A percentile compares a stretch with the other conserved stretches of the same genome.
phyloP scores from a whole-genome alignment of 2,113 vertebrate genomes.

The Coreoperca whiteheadi region DNA sequence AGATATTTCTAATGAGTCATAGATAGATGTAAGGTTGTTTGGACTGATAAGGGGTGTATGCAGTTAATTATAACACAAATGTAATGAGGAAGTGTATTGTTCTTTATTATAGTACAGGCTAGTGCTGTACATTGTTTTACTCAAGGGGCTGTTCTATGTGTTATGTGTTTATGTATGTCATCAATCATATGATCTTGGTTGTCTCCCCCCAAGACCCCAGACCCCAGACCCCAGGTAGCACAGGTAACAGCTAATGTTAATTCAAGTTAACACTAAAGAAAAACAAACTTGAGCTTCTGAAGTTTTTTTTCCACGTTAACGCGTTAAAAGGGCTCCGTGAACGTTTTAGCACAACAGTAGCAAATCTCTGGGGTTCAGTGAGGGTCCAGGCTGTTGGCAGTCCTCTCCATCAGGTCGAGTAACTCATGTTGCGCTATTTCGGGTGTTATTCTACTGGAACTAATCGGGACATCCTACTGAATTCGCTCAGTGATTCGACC shows the following conservation, averaged over 20 bases:
- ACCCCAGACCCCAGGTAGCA: too few species aligned
- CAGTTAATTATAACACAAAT: neutral
- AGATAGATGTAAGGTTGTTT: neutral
- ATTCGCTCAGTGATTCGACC: constrained; percentile 38
- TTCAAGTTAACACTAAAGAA: neutral
- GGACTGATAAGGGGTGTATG: neutral
- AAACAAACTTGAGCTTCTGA: neutral
- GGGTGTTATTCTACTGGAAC: constrained; percentile 59
- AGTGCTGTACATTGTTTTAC: neutral
- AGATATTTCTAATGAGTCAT: neutral
- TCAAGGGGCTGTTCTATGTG: neutral
- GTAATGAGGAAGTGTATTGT: neutral
- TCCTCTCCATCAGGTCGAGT: constrained; percentile 25
- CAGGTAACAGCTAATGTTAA: neutral
- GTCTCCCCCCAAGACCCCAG: neutral
- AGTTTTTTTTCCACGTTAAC: neutral
- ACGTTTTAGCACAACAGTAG: neutral
- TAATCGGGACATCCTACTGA: constrained; percentile 44
- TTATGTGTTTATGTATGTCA: neutral
- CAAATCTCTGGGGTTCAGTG: neutral
- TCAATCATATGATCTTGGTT: neutral
- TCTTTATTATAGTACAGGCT: neutral
- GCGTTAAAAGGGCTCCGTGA: neutral
- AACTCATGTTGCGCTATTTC: constrained; percentile 30
- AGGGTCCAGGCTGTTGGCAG: neutral